A percentile compares a stretch with the other conserved stretches of the same genome.
Conservation (phyloP, 2,888 invertebrate species). For the Eurois occulta region DNA sequence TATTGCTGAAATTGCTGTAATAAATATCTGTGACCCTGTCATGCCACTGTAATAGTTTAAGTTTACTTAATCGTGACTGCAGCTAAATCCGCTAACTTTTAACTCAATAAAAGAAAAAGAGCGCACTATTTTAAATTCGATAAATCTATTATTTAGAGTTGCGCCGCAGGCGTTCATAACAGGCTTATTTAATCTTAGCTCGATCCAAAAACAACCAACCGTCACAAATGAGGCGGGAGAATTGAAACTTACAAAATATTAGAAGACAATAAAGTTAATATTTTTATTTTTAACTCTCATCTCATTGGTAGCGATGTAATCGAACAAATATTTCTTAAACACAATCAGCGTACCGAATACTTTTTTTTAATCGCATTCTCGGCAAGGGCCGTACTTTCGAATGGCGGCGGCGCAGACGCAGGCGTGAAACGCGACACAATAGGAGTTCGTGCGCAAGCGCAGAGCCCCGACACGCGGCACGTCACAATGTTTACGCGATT, state of each 20-base stretch:
- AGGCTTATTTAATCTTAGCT: conserved; percentile 40
- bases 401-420: conserved; percentile 67
- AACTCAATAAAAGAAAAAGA: conserved; percentile 18
- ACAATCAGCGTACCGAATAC: conserved; percentile 72
- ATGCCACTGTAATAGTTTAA: conserved; percentile 19
- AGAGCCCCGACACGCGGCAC: conserved; percentile 71
- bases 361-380: conserved; percentile 78
- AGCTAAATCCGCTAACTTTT: conserved; percentile 10
- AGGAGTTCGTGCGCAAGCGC: conserved; percentile 77
- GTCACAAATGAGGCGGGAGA: conserved; percentile 31
- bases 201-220: conserved; percentile 45
- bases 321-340: conserved; percentile 72
- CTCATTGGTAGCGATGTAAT: conserved; percentile 53
- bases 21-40: not conserved
- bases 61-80: conserved; percentile 18
- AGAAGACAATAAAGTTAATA: conserved; percentile 17
- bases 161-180: conserved; percentile 35
- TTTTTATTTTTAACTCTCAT: conserved; percentile 29
- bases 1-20: not conserved
- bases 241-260: conserved; percentile 52
- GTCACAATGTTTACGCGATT: conserved; percentile 87
- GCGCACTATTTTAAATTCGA: conserved; percentile 24
- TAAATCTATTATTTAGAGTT: conserved; percentile 33
- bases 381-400: conserved; percentile 76
- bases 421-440: conserved; percentile 85